Evolutionary conservation across 2,113 vertebrate species (phyloP).

Genomic region (Tragelaphus imberbis): DNA sequence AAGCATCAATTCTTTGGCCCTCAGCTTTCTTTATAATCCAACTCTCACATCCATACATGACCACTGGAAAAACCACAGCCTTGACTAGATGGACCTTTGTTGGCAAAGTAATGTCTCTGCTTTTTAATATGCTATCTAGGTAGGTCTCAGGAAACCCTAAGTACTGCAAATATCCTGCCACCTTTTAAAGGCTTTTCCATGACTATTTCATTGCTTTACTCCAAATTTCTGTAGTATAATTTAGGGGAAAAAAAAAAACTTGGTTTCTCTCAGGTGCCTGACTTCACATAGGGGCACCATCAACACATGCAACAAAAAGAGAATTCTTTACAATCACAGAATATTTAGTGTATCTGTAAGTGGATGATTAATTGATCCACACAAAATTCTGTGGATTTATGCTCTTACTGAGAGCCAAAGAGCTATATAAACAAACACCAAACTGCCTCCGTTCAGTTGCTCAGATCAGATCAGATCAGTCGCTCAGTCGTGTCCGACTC

Average conservation of each 20-base stretch:
- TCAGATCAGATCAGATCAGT: too few species aligned
- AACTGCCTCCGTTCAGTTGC: background rate
- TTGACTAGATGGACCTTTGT: too few species aligned
- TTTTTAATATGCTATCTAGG: too few species aligned
- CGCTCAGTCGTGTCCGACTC: background rate
- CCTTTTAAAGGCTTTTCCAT: background rate
- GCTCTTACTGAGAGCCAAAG: background rate
- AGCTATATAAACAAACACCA: background rate
- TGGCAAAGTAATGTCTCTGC: too few species aligned
- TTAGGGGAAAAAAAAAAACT: background rate
- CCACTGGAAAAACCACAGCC: too few species aligned
- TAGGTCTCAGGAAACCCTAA: background rate
- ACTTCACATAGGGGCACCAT: background rate
- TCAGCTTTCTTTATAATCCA: too few species aligned
- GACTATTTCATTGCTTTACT: background rate
- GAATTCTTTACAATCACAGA: background rate
- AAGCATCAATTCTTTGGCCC: too few species aligned
- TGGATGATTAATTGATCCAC: background rate
- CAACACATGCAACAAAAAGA: background rate
- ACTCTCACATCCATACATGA: too few species aligned
- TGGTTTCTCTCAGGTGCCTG: background rate
- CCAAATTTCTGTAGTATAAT: background rate
- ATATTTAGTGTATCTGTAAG: background rate
- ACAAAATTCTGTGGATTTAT: background rate
- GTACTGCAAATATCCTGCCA: background rate